Conservation (phyloP, 2,113 vertebrate species). For the Donacobius atricapilla region DNA sequence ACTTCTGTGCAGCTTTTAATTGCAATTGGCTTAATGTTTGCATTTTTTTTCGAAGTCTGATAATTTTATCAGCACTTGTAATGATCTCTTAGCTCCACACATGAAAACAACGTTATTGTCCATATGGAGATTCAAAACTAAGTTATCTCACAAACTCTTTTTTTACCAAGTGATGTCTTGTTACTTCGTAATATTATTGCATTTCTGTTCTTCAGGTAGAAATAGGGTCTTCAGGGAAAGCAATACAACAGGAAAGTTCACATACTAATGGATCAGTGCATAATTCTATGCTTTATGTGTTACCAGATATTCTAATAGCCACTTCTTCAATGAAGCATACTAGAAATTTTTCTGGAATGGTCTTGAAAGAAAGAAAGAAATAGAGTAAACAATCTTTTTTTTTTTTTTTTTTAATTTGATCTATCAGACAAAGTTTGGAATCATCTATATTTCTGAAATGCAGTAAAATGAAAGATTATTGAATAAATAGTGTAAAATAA, state of each 20-base stretch:
- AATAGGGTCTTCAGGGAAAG: background rate
- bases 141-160: background rate
- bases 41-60: background rate
- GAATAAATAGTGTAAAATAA: background rate
- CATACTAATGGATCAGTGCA: background rate
- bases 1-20: background rate
- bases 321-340: background rate
- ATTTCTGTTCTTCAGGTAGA: background rate
- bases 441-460: background rate
- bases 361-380: background rate
- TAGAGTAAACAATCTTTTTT: background rate
- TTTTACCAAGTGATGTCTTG: background rate
- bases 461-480: background rate
- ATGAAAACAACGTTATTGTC: background rate
- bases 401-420: background rate
- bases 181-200: background rate
- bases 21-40: background rate
- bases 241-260: background rate
- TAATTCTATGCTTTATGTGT: background rate
- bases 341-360: background rate
- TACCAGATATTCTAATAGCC: background rate
- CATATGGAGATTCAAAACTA: background rate
- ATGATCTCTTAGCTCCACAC: background rate
- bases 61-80: background rate
- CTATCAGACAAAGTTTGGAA: background rate